Evolutionary conservation across 1,140 invertebrate genomes (phyloP).

Genomic region (Polypedilum pembai): DNA sequence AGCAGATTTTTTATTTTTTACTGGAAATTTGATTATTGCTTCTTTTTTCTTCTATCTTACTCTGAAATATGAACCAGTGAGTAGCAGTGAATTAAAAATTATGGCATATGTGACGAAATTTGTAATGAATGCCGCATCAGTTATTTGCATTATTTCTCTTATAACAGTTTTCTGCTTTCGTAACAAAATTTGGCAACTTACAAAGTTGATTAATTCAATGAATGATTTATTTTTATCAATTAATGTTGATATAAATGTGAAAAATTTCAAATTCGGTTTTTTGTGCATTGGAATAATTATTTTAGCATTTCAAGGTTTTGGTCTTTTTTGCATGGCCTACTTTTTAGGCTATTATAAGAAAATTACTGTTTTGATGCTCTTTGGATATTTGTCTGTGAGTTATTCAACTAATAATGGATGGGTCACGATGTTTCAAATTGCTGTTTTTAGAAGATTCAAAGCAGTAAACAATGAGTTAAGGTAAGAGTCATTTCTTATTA

Average conservation of each 20-base stretch:
- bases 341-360: background rate
- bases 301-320: background rate
- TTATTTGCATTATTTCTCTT: background rate
- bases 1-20: background rate
- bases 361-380: background rate
- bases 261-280: background rate
- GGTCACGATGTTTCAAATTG: background rate
- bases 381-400: background rate
- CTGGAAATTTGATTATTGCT: background rate
- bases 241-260: background rate
- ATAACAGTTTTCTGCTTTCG: background rate
- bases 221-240: background rate
- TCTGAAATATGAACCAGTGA: background rate
- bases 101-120: background rate
- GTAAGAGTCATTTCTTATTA: background rate
- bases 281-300: background rate
- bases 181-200: background rate
- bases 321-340: background rate
- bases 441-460: background rate
- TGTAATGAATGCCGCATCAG: background rate
- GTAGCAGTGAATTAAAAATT: background rate
- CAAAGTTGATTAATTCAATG: background rate
- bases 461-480: background rate
- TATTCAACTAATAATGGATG: background rate
- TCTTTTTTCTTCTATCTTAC: background rate